These are phyloP conservation scores for Lypha dubia DNA, from an alignment of 2,888 invertebrate genomes.

Conservation along the genomic window DNA sequence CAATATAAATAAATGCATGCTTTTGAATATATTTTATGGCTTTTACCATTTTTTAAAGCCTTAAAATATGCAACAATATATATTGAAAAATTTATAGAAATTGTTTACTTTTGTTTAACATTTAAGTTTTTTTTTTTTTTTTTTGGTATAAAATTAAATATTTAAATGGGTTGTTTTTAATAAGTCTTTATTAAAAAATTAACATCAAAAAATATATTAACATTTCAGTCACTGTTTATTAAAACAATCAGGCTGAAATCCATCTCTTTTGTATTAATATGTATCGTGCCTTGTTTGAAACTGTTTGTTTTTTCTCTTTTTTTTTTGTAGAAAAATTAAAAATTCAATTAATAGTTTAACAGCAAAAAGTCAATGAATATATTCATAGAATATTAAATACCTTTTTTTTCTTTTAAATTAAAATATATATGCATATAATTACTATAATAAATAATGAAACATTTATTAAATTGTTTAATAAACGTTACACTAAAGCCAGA, in stretches of 20 bases:
- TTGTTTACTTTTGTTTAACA: background rate
- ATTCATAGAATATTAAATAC: constrained; percentile 23
- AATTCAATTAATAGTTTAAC: constrained; percentile 62
- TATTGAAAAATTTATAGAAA: background rate
- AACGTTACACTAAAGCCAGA: background rate
- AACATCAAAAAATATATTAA: background rate
- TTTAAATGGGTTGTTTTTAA: constrained; percentile 48
- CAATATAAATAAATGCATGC: background rate
- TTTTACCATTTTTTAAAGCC: background rate
- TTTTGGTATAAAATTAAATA: constrained; percentile 8
- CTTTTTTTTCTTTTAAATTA: background rate
- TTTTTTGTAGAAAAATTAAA: constrained; percentile 57
- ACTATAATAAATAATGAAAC: constrained; percentile 7
- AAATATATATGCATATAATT: background rate
- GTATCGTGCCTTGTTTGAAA: constrained; percentile 13
- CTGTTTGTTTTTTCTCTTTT: constrained; percentile 19
- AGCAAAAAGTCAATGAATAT: constrained; percentile 15
- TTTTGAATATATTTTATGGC: background rate
- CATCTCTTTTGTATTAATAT: constrained; percentile 46
- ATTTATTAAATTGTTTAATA: constrained; percentile 13
- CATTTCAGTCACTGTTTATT: background rate
- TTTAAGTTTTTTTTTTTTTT: too few species aligned
- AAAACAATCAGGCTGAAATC: constrained; percentile 39
- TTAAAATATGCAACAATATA: constrained; percentile 1
- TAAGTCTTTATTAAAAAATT: constrained; percentile 3